phyloP scores from a whole-genome alignment of 2,888 invertebrate species.

The Fissipunctia ypsillon region DNA sequence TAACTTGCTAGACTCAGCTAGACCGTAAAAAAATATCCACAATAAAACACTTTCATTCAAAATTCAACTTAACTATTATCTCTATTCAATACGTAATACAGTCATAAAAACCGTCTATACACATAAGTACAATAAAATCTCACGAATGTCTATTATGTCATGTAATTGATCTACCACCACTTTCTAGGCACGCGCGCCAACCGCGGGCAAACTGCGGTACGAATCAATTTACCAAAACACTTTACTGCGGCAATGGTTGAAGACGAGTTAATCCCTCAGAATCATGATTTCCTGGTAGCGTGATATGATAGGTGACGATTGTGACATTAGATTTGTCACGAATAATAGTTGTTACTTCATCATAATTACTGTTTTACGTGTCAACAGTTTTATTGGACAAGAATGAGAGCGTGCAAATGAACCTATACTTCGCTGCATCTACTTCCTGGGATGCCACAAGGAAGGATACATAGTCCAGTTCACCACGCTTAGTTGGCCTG shows the following conservation, averaged over 20 bases:
- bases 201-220: conserved; percentile 52
- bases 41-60: conserved; percentile 22
- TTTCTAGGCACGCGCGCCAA: conserved; percentile 62
- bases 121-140: conserved; percentile 55
- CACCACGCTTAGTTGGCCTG: background rate
- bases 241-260: conserved; percentile 47
- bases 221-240: conserved; percentile 61
- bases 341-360: conserved; percentile 53
- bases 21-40: background rate
- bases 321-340: conserved; percentile 57
- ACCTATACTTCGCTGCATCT: background rate
- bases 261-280: conserved; percentile 53
- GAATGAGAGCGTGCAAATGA: conserved; percentile 12
- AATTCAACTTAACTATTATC: conserved; percentile 37
- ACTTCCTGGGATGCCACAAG: conserved; percentile 14
- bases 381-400: conserved; percentile 32
- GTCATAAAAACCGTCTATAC: conserved; percentile 39
- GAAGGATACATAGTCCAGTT: background rate
- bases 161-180: conserved; percentile 62
- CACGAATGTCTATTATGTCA: conserved; percentile 62
- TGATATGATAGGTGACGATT: conserved; percentile 53
- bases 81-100: conserved; percentile 55
- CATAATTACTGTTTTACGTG: conserved; percentile 48
- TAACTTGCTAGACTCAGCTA: background rate
- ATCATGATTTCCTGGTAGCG: conserved; percentile 62